A percentile compares a stretch with the other conserved stretches of the same genome.
Conservation (phyloP, 2,797 vertebrate species). For the Muraenolepis orangiensis region DNA sequence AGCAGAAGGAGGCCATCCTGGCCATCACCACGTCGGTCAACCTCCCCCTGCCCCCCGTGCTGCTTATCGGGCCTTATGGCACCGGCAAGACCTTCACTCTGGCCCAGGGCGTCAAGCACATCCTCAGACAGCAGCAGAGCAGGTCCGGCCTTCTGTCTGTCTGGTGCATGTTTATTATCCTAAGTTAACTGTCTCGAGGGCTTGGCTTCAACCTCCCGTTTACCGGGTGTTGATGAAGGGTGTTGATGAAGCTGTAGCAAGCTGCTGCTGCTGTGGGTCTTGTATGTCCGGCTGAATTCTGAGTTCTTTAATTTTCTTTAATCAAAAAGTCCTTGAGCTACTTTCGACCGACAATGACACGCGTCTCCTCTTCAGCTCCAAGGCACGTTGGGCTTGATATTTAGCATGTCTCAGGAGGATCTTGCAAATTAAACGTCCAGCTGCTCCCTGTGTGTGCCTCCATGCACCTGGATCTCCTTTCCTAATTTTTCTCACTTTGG, state of each 20-base stretch:
- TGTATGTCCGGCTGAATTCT: background rate
- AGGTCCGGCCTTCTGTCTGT: conserved; percentile 75
- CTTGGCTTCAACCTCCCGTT: too few species aligned
- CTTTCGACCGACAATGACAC: too few species aligned
- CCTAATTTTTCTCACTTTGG: background rate
- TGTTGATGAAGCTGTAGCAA: background rate
- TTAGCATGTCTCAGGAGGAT: conserved; percentile 29
- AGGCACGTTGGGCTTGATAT: conserved; percentile 41
- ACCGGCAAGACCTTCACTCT: conserved; percentile 99
- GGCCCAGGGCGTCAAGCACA: conserved; percentile 98
- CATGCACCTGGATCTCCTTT: background rate
- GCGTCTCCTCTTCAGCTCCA: conserved; percentile 22
- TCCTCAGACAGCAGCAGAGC: conserved; percentile 90
- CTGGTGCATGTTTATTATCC: too few species aligned
- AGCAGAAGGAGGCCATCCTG: conserved; percentile 98
- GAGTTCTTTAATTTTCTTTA: background rate
- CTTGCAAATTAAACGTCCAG: background rate
- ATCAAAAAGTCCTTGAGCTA: background rate
- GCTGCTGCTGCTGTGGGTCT: background rate
- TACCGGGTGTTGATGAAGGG: too few species aligned
- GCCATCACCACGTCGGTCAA: conserved; percentile 94
- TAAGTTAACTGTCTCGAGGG: too few species aligned
- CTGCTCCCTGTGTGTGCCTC: background rate
- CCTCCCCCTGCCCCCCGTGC: conserved; percentile 89
- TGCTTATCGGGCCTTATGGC: conserved; percentile 97